Evolutionary conservation across 2,888 invertebrate genomes (phyloP).

Genomic region (Dasypolia templi): DNA sequence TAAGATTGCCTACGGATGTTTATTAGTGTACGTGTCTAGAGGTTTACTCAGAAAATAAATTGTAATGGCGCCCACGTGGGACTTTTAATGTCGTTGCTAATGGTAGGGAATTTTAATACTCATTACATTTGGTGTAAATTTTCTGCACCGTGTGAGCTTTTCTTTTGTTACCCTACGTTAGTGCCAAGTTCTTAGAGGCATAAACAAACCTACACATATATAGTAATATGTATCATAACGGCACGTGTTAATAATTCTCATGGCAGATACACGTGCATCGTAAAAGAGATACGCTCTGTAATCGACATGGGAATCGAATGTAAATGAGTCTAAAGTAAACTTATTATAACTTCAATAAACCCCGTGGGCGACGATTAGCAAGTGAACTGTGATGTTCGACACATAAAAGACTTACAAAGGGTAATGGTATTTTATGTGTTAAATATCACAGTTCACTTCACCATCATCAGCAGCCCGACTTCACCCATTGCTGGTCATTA

Average conservation of each 20-base stretch:
- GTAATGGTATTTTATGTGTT: too few relatives aligned
- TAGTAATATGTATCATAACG: not conserved
- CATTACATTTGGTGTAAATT: not conserved
- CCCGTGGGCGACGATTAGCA: slow-evolving; percentile 21
- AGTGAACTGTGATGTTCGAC: slow-evolving; percentile 20
- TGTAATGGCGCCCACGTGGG: slow-evolving; percentile 24
- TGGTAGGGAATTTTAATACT: not conserved
- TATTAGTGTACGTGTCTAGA: not conserved
- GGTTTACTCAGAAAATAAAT: not conserved
- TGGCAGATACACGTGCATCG: not conserved
- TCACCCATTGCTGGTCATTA: not conserved
- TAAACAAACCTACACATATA: not conserved
- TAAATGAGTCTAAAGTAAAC: slow-evolving; percentile 44
- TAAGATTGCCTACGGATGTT: not conserved
- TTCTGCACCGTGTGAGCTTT: not conserved
- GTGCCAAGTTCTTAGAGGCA: not conserved
- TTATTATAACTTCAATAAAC: slow-evolving; percentile 47
- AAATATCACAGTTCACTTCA: not conserved
- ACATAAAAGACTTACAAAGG: slow-evolving; percentile 11
- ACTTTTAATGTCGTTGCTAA: not conserved
- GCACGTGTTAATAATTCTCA: slow-evolving; percentile 18
- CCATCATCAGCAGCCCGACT: not conserved
- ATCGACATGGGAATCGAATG: slow-evolving; percentile 51
- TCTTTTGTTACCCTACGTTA: not conserved
- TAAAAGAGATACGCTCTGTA: slow-evolving; percentile 28